Evolutionary conservation across 2,888 invertebrate genomes (phyloP).

Genomic region (Neoitamus cyanurus): DNA sequence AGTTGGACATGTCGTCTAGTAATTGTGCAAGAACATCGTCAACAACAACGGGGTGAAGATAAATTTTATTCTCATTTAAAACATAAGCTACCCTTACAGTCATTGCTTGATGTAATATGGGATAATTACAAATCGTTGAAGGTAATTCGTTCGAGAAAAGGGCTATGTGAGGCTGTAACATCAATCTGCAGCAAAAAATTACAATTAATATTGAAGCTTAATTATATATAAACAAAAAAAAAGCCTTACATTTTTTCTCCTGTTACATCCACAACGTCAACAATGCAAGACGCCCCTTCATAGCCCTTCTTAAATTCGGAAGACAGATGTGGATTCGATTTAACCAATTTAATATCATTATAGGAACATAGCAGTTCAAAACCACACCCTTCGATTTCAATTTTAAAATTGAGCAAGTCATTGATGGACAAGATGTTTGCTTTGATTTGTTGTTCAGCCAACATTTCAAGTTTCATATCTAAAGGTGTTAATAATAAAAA

Average conservation of each 20-base stretch:
- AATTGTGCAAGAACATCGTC: conserved; percentile 67
- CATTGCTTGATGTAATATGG: conserved; percentile 71
- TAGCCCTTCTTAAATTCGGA: conserved; percentile 68
- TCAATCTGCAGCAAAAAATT: conserved; percentile 68
- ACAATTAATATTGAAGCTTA: conserved; percentile 56
- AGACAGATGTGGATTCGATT: conserved; percentile 62
- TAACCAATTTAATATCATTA: conserved; percentile 63
- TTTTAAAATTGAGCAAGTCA: conserved; percentile 63
- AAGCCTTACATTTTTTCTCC: conserved; percentile 63
- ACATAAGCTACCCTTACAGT: conserved; percentile 72
- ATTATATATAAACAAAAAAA: conserved; percentile 9
- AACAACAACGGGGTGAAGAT: conserved; percentile 71
- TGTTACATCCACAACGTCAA: conserved; percentile 62
- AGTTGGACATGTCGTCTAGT: conserved; percentile 71
- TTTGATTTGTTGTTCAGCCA: conserved; percentile 64
- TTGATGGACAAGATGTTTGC: conserved; percentile 61
- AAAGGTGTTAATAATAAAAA: not conserved
- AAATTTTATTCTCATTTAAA: conserved; percentile 71
- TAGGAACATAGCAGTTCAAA: conserved; percentile 63
- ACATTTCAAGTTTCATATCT: conserved; percentile 61
- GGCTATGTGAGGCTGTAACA: conserved; percentile 73
- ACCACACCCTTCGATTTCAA: conserved; percentile 62
- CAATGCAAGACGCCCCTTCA: conserved; percentile 63
- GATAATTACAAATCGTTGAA: conserved; percentile 71
- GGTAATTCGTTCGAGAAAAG: conserved; percentile 61